These are phyloP conservation scores for fruit fly (Drosophila melanogaster) DNA, from an alignment of 1,140 invertebrate species.

Conservation along the genomic window DNA sequence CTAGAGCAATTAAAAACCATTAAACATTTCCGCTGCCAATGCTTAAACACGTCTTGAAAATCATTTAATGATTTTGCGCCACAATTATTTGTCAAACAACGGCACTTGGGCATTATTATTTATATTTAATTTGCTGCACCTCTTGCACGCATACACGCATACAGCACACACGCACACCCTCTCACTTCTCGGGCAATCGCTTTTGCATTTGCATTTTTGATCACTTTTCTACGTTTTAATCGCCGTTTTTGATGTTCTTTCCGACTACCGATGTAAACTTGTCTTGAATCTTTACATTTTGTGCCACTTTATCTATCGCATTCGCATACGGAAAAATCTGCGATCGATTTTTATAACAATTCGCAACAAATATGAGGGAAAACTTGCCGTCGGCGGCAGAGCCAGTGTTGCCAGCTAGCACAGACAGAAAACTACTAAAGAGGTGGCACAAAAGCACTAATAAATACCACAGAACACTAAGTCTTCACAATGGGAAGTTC, in stretches of 20 bases:
- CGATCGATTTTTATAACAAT: constrained; percentile 55
- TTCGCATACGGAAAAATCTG: constrained; percentile 42
- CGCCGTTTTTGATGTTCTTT: constrained; percentile 3
- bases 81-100: constrained; percentile 33
- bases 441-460: not conserved
- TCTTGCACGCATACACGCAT: constrained; percentile 16
- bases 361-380: constrained; percentile 42
- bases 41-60: constrained; percentile 58
- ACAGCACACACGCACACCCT: constrained; percentile 9
- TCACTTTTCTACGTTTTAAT: constrained; percentile 13
- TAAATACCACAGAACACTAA: not conserved
- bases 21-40: constrained; percentile 48
- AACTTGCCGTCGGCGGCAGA: constrained; percentile 18
- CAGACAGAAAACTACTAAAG: not conserved
- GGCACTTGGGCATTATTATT: constrained; percentile 48
- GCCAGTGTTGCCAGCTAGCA: not conserved
- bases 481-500: not conserved
- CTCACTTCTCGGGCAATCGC: constrained; percentile 13
- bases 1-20: constrained; percentile 52
- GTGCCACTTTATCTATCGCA: constrained; percentile 38
- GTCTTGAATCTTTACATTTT: constrained; percentile 26
- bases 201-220: constrained; percentile 45
- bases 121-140: constrained; percentile 40
- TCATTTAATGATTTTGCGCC: constrained; percentile 35
- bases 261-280: constrained; percentile 6